Percentiles rank a stretch among this genome's conserved stretches.
These are phyloP conservation scores for Antennarius maculatus DNA, from an alignment of 2,797 vertebrate genomes.

Conservation along the genomic window DNA sequence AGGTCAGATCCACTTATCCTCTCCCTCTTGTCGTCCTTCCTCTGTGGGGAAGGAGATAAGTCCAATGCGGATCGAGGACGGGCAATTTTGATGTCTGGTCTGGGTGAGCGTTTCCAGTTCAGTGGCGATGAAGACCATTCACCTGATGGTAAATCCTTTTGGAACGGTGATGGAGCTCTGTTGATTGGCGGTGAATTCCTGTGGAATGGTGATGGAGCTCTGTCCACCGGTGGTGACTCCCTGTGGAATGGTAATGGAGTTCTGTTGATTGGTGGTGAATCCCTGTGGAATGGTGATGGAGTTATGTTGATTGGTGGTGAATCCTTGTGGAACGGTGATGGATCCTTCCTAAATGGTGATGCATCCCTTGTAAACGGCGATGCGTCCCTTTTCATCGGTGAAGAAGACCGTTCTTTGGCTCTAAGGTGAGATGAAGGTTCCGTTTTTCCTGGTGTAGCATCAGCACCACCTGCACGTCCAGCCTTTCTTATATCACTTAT, in stretches of 20 bases:
- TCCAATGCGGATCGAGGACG: not conserved
- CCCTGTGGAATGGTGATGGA: slow-evolving; percentile 1
- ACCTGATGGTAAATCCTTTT: no score
- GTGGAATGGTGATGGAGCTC: not conserved
- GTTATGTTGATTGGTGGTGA: not conserved
- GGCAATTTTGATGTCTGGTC: slow-evolving; percentile 14
- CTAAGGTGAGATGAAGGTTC: slow-evolving; percentile 9
- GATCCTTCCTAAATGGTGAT: slow-evolving; percentile 6
- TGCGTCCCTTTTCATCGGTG: slow-evolving; percentile 23
- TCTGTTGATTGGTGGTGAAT: not conserved
- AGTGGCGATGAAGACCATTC: not conserved
- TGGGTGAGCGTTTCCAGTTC: slow-evolving; percentile 48
- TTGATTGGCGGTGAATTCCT: not conserved
- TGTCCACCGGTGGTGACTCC: not conserved
- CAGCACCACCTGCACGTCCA: not conserved
- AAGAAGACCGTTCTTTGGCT: slow-evolving; percentile 35
- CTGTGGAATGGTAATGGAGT: not conserved
- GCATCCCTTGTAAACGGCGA: not conserved
- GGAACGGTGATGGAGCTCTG: not conserved
- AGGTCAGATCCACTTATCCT: slow-evolving; percentile 9
- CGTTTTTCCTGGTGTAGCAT: not conserved
- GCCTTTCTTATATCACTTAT: slow-evolving; percentile 69
- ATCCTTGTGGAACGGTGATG: slow-evolving; percentile 9
- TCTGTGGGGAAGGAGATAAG: slow-evolving; percentile 13
- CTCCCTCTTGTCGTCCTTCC: slow-evolving; percentile 24